Conservation (phyloP, 2,113 vertebrate species). For the Sisor rabdophorus region DNA sequence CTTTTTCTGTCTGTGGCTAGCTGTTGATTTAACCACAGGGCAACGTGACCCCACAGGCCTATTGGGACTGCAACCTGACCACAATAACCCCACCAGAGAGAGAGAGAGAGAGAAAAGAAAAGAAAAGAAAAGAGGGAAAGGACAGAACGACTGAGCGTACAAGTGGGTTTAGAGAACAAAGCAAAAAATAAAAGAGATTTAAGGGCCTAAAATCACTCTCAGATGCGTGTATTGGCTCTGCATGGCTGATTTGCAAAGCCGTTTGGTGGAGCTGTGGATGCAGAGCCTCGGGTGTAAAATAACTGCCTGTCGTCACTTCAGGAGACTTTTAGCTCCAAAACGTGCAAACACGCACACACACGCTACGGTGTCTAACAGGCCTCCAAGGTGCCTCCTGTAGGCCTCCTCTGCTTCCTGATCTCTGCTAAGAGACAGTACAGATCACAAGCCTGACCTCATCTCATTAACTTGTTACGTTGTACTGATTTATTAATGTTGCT, state of each 20-base stretch:
- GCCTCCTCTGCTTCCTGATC: conserved; percentile 1
- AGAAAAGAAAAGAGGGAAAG: neutral
- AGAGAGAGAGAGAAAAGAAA: neutral
- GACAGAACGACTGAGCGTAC: neutral
- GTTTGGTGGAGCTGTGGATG: conserved; percentile 50
- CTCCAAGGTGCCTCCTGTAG: neutral
- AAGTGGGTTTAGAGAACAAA: conserved; percentile 24
- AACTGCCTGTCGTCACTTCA: conserved; percentile 48
- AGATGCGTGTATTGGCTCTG: conserved; percentile 59
- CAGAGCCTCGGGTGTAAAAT: conserved; percentile 58
- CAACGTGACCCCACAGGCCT: conserved; percentile 56
- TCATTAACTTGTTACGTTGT: conserved; percentile 5
- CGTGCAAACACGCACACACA: conserved; percentile 8
- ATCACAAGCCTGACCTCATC: neutral
- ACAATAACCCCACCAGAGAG: conserved; percentile 58
- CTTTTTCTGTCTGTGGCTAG: conserved; percentile 46
- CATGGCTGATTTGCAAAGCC: conserved; percentile 36
- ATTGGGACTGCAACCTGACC: conserved; percentile 55
- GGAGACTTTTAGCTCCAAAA: conserved; percentile 6
- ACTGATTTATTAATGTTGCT: conserved; percentile 26
- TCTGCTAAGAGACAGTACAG: neutral
- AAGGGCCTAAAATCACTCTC: conserved; percentile 69
- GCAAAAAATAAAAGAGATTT: conserved; percentile 23
- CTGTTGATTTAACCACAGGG: conserved; percentile 68
- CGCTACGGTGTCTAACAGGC: neutral